These are phyloP conservation scores for Siniperca chuatsi DNA, from an alignment of 2,113 vertebrate species.

Conservation along the genomic window DNA sequence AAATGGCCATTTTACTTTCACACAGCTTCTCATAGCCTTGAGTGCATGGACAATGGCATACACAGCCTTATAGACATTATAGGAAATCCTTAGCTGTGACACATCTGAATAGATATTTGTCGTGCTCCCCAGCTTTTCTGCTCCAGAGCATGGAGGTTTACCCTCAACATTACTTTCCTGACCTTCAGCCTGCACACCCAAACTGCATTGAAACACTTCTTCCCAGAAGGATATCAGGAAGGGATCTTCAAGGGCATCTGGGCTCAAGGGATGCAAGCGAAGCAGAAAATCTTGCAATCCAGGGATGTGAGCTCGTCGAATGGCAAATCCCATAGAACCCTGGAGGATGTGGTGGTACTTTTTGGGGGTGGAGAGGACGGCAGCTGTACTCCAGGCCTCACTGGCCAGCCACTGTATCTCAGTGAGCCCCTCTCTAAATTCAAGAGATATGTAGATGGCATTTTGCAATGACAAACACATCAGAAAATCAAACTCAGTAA, in stretches of 20 bases:
- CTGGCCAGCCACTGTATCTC: slow-evolving; percentile 87
- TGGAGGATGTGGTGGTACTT: slow-evolving; percentile 80
- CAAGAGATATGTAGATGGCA: background rate
- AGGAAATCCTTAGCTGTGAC: slow-evolving; percentile 86
- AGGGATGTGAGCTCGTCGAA: slow-evolving; percentile 80
- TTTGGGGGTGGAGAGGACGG: slow-evolving; percentile 78
- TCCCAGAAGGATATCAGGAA: slow-evolving; percentile 85
- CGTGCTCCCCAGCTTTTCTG: slow-evolving; percentile 77
- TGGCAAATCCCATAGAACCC: slow-evolving; percentile 86
- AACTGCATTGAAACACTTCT: slow-evolving; percentile 83
- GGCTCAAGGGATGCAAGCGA: slow-evolving; percentile 74
- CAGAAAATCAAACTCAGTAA: background rate
- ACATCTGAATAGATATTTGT: slow-evolving; percentile 85
- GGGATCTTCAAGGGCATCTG: slow-evolving; percentile 69
- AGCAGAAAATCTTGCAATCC: slow-evolving; percentile 82
- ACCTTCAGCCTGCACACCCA: slow-evolving; percentile 38
- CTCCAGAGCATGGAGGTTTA: slow-evolving; percentile 79
- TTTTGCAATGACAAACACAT: slow-evolving; percentile 12
- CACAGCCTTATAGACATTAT: slow-evolving; percentile 87
- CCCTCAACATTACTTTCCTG: background rate
- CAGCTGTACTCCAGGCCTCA: slow-evolving; percentile 87
- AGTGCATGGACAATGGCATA: slow-evolving; percentile 83
- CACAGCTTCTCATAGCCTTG: slow-evolving; percentile 77
- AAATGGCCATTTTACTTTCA: slow-evolving; percentile 73
- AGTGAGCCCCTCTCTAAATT: slow-evolving; percentile 75